Base-by-base conservation (phyloP, 2,797 vertebrate species). In the Psittacula echo region DNA sequence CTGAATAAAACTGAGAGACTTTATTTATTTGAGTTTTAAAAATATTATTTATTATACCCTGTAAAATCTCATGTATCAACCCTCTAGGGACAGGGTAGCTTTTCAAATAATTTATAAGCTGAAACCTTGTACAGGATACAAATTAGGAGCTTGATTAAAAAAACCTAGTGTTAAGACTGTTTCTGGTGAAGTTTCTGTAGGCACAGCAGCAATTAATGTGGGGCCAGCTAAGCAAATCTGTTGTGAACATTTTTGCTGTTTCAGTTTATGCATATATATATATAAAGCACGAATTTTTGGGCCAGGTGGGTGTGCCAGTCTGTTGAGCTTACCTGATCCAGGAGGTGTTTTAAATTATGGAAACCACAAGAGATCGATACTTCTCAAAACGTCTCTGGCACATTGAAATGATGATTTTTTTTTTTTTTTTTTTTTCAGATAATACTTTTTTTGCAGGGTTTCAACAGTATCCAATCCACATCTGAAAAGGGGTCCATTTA, bases 241-340 rank as follows among this genome's bases (percentile, higher is more conserved):
- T 58, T 94, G 41, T 77, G 87, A 93, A 91, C 77, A 68, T 76
- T 82, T 94, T 51, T 0, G 0, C 34, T 77, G n/a, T 39, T 90
- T 90, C 80, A 64, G 32, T 90, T 90, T 41, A 15, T 79, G 23
- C 15, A 39, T 26, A 21, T 39, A 41, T 44, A 45, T 44, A 82
- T 37, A 85, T 4, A 89, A 93, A 92, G 20, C 58, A 67, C 3
- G 66, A 92, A 73, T 76, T 88, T 92, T 88, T 88, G 89, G 87
- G 71, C 86, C 95, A 92, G 85, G 61, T 96, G 83, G 58, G 79
- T 93, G 60, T 85, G 51, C 70, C 87, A 95, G 88, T 94, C 77
- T 93, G 77, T 91, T 96, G 90, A 91, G 79, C 86, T 91, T 91
- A 96, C 93, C 95, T 96, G 93, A 86, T 81, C 91, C 95, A 95